Conservation (phyloP, 2,888 invertebrate species). For the Himalopsyche anomala region DNA sequence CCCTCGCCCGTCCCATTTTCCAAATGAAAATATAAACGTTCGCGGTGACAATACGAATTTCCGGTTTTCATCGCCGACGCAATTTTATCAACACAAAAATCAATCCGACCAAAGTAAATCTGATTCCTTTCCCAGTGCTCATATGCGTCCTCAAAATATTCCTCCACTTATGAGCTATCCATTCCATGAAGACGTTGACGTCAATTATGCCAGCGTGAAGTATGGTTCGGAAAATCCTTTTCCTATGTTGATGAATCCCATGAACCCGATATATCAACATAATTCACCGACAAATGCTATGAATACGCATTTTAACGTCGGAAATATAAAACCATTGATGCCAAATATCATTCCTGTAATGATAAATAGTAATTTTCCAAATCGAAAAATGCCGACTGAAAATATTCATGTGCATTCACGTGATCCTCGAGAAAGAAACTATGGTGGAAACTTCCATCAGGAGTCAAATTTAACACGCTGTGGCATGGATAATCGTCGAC, state of each 20-base stretch:
- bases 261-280: background rate
- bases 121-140: background rate
- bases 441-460: background rate
- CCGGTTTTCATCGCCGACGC: background rate
- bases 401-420: background rate
- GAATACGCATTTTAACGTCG: background rate
- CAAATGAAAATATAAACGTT: background rate
- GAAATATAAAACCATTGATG: background rate
- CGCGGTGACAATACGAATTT: background rate
- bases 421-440: constrained; percentile 1
- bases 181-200: background rate
- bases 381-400: background rate
- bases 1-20: background rate
- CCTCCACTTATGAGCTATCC: background rate
- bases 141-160: constrained; percentile 24
- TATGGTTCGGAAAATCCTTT: background rate
- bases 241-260: background rate
- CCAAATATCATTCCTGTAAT: background rate
- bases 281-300: background rate
- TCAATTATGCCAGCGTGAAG: too few relatives aligned
- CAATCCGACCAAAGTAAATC: background rate
- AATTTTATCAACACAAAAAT: background rate
- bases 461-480: background rate
- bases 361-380: background rate
- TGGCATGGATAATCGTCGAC: background rate